Evolutionary conservation across 2,113 vertebrate genomes (phyloP).

Genomic region (Brachypteracias leptosomus): DNA sequence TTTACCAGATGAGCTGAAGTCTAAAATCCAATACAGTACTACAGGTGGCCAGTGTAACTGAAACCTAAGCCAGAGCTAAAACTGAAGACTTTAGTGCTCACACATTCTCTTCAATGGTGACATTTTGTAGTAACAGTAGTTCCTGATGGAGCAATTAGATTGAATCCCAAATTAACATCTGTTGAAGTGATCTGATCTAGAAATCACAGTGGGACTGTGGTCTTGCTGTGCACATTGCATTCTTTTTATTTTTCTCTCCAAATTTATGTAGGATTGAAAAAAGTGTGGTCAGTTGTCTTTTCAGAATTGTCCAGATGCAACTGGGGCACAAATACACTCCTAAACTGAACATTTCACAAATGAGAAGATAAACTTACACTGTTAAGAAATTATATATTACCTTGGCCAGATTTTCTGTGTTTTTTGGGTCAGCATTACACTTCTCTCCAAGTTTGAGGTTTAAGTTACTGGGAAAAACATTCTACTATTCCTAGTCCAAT

Average conservation of each 20-base stretch:
- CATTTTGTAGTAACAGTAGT: not conserved
- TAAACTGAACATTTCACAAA: not conserved
- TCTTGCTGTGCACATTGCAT: not conserved
- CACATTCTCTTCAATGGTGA: not conserved
- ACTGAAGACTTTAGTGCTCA: not conserved
- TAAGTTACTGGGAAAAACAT: slow-evolving; percentile 17
- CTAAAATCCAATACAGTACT: not conserved
- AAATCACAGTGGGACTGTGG: not conserved
- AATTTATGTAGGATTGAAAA: not conserved
- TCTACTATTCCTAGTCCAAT: not conserved
- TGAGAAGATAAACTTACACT: not conserved
- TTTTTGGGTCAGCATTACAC: slow-evolving; percentile 3
- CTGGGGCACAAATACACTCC: not conserved
- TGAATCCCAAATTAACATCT: not conserved
- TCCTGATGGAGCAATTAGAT: not conserved
- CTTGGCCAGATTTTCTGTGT: slow-evolving; percentile 23
- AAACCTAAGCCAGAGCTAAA: not conserved
- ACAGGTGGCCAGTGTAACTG: not conserved
- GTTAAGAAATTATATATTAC: not conserved
- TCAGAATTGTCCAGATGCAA: not conserved
- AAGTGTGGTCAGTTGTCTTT: not conserved
- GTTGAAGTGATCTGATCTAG: not conserved
- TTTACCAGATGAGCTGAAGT: not conserved
- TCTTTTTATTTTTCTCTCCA: not conserved
- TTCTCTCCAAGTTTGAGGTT: slow-evolving; percentile 17